These are phyloP conservation scores for Paradisaea rubra DNA, from an alignment of 2,113 vertebrate species.

Conservation along the genomic window DNA sequence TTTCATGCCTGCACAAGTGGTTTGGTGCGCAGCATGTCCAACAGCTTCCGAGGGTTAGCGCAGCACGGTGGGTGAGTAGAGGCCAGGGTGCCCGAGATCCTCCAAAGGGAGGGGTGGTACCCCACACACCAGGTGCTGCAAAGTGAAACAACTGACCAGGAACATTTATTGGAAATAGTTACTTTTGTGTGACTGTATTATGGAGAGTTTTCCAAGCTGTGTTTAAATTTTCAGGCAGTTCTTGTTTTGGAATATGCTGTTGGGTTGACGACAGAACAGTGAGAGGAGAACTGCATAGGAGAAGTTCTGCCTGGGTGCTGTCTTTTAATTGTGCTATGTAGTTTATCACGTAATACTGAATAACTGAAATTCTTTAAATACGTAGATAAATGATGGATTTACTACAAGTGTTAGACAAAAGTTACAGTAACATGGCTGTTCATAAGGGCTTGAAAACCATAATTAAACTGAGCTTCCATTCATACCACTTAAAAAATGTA, in stretches of 20 bases:
- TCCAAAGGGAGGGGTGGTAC: not conserved
- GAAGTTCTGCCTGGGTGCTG: not conserved
- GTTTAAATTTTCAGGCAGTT: not conserved
- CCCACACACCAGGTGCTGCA: not conserved
- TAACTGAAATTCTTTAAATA: not conserved
- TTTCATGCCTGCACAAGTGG: not conserved
- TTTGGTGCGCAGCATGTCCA: not conserved
- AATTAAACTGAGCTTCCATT: not conserved
- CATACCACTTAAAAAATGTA: not conserved
- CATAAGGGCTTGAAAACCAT: not conserved
- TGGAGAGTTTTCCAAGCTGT: not conserved
- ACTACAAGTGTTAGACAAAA: not conserved
- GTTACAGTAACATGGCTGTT: not conserved
- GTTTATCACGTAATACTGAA: rapidly evolving
- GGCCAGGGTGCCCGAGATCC: not conserved
- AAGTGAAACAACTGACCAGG: not conserved
- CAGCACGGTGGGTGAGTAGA: not conserved
- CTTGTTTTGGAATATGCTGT: not conserved
- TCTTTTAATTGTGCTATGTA: not conserved
- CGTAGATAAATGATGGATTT: not conserved
- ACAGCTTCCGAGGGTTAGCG: rapidly evolving
- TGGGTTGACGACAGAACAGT: not conserved
- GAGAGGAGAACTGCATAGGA: not conserved
- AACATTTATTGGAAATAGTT: not conserved
- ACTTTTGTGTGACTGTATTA: not conserved